These are phyloP conservation scores for Cephalopholis sonnerati DNA, from an alignment of 2,113 vertebrate species.

Conservation along the genomic window DNA sequence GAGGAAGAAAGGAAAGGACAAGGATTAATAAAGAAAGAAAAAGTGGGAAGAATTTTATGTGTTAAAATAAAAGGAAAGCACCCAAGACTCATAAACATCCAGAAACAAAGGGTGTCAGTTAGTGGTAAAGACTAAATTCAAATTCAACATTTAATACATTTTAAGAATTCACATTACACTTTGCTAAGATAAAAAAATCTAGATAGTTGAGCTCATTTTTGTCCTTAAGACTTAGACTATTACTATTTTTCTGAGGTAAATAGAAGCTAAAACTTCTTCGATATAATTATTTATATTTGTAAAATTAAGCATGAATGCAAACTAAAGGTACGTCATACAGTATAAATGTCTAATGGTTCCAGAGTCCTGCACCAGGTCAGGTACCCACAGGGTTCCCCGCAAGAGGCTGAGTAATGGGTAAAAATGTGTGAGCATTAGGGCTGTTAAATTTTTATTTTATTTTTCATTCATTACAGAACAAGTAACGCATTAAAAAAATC, in stretches of 20 bases:
- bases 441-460: no score
- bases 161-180: not conserved
- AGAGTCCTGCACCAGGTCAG: no score
- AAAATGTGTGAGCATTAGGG: no score
- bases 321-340: not conserved
- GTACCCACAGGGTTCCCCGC: no score
- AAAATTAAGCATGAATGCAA: not conserved
- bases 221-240: not conserved
- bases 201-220: not conserved
- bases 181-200: not conserved
- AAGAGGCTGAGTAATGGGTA: no score
- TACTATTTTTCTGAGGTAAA: not conserved
- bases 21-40: constrained; percentile 32
- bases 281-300: not conserved
- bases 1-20: constrained; percentile 7
- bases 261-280: not conserved
- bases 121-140: not conserved
- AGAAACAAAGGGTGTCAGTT: not conserved
- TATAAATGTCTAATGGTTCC: not conserved
- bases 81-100: not conserved
- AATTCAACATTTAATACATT: not conserved
- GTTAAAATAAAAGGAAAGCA: constrained; percentile 44
- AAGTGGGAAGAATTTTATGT: not conserved
- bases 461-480: no score
- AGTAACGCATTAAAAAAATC: no score